These are phyloP conservation scores for Somateria mollissima DNA, from an alignment of 2,797 vertebrate species.

Conservation along the genomic window DNA sequence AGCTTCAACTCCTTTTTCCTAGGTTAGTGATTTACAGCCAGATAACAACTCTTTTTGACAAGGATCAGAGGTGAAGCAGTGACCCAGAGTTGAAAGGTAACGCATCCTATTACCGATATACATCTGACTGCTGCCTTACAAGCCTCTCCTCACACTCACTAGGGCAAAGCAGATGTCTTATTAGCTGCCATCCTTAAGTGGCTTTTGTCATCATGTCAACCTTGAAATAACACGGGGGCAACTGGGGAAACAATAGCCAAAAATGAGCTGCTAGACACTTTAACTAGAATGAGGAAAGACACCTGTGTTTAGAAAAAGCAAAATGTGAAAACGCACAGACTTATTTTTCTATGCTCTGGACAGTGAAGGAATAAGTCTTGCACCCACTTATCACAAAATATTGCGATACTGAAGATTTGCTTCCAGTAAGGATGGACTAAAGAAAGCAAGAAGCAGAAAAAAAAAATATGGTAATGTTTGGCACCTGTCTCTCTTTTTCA, in stretches of 20 bases:
- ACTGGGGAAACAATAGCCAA: background rate
- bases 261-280: background rate
- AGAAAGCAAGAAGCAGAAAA: background rate
- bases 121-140: background rate
- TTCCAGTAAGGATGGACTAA: background rate
- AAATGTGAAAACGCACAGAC: background rate
- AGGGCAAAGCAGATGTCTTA: slow-evolving; percentile 65
- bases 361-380: background rate
- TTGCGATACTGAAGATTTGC: background rate
- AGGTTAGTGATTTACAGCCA: background rate
- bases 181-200: slow-evolving; percentile 69
- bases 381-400: background rate
- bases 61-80: slow-evolving; percentile 38
- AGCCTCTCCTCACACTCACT: background rate
- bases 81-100: slow-evolving; percentile 6
- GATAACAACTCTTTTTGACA: background rate
- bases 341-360: background rate
- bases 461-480: background rate
- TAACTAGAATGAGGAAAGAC: slow-evolving; percentile 1
- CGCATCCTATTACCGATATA: background rate
- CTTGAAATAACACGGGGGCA: slow-evolving; percentile 45
- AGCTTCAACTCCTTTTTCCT: background rate
- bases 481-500: background rate
- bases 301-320: background rate
- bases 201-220: slow-evolving; percentile 55